These are phyloP conservation scores for Condylostylus longicornis DNA, from an alignment of 1,140 invertebrate genomes.

Conservation along the genomic window DNA sequence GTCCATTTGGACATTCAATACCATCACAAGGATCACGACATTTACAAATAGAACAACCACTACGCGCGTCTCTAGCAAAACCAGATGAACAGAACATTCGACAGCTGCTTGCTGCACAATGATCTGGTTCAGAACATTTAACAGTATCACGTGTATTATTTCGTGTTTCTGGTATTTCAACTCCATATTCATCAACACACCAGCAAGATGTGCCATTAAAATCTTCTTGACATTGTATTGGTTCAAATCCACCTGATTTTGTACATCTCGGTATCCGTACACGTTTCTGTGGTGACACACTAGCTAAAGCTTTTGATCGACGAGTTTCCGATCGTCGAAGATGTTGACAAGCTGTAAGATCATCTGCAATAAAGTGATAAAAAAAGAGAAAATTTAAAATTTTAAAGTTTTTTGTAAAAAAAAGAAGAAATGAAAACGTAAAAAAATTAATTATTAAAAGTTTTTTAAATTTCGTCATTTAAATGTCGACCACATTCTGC, in stretches of 20 bases:
- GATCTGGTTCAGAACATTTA: conserved; percentile 50
- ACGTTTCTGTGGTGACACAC: conserved; percentile 16
- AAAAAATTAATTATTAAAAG: too few species aligned
- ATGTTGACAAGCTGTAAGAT: conserved; percentile 49
- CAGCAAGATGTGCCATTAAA: conserved; percentile 50
- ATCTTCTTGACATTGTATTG: conserved; percentile 55
- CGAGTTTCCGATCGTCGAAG: conserved; percentile 43
- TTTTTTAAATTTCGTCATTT: background rate
- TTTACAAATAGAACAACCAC: conserved; percentile 61
- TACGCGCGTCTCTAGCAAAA: conserved; percentile 42
- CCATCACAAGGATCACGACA: conserved; percentile 64
- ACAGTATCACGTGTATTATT: conserved; percentile 44
- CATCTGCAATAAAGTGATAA: conserved; percentile 24
- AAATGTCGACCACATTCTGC: too few species aligned
- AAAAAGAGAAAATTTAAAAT: background rate
- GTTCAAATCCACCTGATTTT: conserved; percentile 54
- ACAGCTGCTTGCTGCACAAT: conserved; percentile 63
- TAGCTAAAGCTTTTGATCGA: conserved; percentile 41
- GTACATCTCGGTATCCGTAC: conserved; percentile 54
- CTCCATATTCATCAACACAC: conserved; percentile 65
- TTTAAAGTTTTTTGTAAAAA: too few species aligned
- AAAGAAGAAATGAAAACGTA: too few species aligned
- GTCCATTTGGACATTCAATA: conserved; percentile 55
- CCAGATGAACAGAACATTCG: conserved; percentile 78
- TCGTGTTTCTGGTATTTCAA: conserved; percentile 59